Conservation (phyloP, 2,888 invertebrate species). For the Odontothrips loti region DNA sequence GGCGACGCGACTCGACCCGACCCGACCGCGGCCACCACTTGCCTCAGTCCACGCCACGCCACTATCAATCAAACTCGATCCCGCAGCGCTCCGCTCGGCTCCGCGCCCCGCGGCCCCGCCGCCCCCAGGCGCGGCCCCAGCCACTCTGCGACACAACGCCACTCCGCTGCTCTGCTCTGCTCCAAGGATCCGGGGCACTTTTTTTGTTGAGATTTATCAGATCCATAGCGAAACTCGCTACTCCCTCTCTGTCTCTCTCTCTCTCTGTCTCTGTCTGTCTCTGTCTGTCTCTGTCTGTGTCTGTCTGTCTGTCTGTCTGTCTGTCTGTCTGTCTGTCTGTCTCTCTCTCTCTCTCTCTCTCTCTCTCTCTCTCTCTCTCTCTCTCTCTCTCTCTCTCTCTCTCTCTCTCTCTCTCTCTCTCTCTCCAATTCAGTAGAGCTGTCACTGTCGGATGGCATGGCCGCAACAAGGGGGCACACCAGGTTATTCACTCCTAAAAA, state of each 20-base stretch:
- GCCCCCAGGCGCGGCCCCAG: too few species aligned
- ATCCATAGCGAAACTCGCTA: conserved; percentile 29
- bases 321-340: not conserved
- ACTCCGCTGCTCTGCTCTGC: conserved; percentile 32
- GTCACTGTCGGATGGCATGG: too few species aligned
- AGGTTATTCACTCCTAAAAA: too few species aligned
- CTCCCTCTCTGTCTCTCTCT: not conserved
- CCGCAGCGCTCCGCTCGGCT: too few species aligned
- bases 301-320: conserved; percentile 10
- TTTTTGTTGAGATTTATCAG: conserved; percentile 38
- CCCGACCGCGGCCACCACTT: conserved; percentile 35
- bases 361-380: conserved; percentile 26
- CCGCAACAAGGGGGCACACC: too few species aligned
- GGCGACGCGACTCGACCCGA: conserved; percentile 33
- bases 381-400: not conserved
- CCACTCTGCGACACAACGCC: too few species aligned
- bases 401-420: not conserved
- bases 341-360: conserved; percentile 29
- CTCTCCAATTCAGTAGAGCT: too few species aligned
- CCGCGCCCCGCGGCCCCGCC: too few species aligned
- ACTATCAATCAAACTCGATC: conserved; percentile 31
- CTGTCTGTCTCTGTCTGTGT: not conserved
- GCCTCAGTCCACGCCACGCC: conserved; percentile 32
- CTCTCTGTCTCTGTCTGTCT: conserved; percentile 31
- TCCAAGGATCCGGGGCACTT: conserved; percentile 31